Conservation (phyloP, 1,140 invertebrate genomes). For the Solenopsis fugax region DNA sequence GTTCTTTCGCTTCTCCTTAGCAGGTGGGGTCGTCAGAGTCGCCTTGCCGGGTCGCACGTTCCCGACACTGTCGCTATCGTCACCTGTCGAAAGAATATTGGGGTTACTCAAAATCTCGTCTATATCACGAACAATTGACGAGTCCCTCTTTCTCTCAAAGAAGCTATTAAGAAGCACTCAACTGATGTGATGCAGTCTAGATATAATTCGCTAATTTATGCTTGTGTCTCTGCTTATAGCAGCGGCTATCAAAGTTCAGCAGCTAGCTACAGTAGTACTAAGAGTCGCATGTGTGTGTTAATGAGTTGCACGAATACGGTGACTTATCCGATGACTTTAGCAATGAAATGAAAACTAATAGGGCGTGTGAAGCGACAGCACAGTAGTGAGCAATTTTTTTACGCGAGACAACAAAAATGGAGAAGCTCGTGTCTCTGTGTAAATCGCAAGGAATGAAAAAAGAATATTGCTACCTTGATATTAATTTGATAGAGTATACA, state of each 20-base stretch:
- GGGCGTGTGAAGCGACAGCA: constrained; percentile 58
- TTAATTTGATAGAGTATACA: not conserved
- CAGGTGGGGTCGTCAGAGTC: constrained; percentile 94
- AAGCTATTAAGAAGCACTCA: constrained; percentile 74
- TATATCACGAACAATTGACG: constrained; percentile 2
- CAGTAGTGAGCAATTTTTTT: constrained; percentile 43
- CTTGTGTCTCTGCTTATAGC: constrained; percentile 39
- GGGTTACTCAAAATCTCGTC: constrained; percentile 44
- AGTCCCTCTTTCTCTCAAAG: constrained; percentile 75
- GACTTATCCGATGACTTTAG: constrained; percentile 48
- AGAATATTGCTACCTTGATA: not conserved
- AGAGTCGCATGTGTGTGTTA: constrained; percentile 24
- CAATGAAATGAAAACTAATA: constrained; percentile 50
- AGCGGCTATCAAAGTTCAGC: constrained; percentile 64
- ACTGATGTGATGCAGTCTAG: constrained; percentile 67
- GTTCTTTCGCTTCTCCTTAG: constrained; percentile 99
- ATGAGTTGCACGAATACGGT: constrained; percentile 43
- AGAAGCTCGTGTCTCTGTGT: constrained; percentile 41
- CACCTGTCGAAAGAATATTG: constrained; percentile 87
- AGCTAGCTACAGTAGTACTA: constrained; percentile 55
- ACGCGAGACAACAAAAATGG: constrained; percentile 17
- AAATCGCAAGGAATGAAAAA: constrained; percentile 12
- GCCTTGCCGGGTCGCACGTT: constrained; percentile 91
- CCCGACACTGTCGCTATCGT: constrained; percentile 93
- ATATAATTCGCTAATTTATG: constrained; percentile 59